Evolutionary conservation across 2,113 vertebrate genomes (phyloP).

Genomic region (Paedocypris sp.): DNA sequence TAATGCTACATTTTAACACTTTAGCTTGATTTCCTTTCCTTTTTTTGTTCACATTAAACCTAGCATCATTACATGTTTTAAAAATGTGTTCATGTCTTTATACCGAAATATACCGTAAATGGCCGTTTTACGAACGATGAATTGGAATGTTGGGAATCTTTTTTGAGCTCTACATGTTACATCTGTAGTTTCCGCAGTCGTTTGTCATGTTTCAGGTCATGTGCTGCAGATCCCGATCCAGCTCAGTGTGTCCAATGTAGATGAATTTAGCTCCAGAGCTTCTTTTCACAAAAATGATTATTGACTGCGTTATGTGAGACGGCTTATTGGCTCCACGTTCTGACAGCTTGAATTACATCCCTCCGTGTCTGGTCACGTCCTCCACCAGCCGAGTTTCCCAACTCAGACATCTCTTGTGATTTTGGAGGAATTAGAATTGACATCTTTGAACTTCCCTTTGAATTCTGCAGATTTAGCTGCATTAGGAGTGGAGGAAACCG

Average conservation of each 20-base stretch:
- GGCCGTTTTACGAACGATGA: too few relatives aligned
- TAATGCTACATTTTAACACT: too few relatives aligned
- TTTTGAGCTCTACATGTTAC: too few relatives aligned
- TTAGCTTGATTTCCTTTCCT: too few relatives aligned
- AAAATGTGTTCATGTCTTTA: too few relatives aligned
- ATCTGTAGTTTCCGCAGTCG: too few relatives aligned
- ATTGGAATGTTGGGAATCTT: too few relatives aligned
- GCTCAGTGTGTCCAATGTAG: neutral
- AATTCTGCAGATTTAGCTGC: constrained; percentile 35
- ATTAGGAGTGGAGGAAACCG: constrained; percentile 13
- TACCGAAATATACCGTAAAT: too few relatives aligned
- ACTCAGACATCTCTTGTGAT: constrained; percentile 37
- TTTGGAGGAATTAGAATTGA: constrained; percentile 39
- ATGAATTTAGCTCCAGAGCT: neutral
- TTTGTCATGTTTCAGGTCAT: neutral
- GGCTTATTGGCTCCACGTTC: constrained; percentile 37
- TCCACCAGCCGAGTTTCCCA: constrained; percentile 4
- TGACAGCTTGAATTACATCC: constrained; percentile 27
- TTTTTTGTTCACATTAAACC: too few relatives aligned
- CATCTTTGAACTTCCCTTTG: constrained; percentile 27
- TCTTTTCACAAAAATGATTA: constrained; percentile 21
- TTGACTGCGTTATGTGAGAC: constrained; percentile 31
- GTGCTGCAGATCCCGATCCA: neutral
- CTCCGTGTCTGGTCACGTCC: constrained; percentile 41
- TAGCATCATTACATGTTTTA: too few relatives aligned